Conservation (phyloP, 2,797 vertebrate genomes). For the Intellagama lesueurii region DNA sequence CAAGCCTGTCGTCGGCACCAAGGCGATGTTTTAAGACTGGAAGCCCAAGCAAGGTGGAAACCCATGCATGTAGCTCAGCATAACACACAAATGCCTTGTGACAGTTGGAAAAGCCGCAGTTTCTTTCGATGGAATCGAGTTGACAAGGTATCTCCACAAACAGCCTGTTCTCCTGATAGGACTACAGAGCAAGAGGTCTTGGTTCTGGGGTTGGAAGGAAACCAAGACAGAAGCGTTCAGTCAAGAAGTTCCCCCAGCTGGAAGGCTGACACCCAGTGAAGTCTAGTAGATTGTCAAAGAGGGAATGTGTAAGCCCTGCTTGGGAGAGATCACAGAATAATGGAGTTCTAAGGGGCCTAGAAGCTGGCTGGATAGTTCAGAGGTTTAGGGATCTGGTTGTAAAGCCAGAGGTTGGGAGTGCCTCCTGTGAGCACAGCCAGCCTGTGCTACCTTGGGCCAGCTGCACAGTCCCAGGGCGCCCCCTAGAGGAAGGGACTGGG, state of each 20-base stretch:
- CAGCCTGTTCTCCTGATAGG: neutral
- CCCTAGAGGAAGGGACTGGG: no score
- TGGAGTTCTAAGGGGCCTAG: no score
- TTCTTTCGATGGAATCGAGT: conserved; percentile 5
- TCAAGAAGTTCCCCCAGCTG: neutral
- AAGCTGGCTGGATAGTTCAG: no score
- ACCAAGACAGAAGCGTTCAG: neutral
- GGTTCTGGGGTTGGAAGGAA: neutral
- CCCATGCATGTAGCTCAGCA: neutral
- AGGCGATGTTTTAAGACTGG: neutral
- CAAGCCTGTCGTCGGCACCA: neutral
- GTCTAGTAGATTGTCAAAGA: neutral
- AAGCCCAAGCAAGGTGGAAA: neutral
- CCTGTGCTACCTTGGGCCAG: no score
- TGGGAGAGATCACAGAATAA: no score
- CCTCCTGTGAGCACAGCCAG: no score
- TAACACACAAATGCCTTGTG: conserved; percentile 22
- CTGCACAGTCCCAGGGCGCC: no score
- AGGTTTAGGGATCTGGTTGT: no score
- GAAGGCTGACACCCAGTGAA: neutral
- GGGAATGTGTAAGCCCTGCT: neutral
- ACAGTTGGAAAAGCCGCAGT: conserved; percentile 1
- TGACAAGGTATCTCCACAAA: conserved; percentile 10
- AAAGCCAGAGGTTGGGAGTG: no score
- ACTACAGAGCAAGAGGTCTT: neutral